Evolutionary conservation across 2,888 invertebrate genomes (phyloP).

Genomic region (Eremobia ochroleuca): DNA sequence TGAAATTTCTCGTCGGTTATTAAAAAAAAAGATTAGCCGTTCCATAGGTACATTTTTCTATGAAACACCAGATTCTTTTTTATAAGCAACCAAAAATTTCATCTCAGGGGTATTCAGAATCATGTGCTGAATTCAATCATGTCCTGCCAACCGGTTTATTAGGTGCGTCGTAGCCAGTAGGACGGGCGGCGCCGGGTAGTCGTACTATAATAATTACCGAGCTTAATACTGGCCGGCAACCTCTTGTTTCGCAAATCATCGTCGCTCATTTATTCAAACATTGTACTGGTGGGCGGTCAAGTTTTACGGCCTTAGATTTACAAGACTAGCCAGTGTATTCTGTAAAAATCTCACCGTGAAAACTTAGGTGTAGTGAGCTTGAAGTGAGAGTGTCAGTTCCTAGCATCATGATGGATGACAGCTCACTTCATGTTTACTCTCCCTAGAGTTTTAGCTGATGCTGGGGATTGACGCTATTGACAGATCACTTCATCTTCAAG

Average conservation of each 20-base stretch:
- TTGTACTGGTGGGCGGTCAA: slow-evolving; percentile 70
- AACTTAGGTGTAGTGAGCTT: not conserved
- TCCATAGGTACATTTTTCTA: too few relatives aligned
- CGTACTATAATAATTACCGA: slow-evolving; percentile 79
- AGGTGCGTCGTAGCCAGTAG: slow-evolving; percentile 64
- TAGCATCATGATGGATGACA: not conserved
- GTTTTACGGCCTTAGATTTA: not conserved
- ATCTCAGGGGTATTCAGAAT: too few relatives aligned
- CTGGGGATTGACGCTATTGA: too few relatives aligned
- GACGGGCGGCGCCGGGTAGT: slow-evolving; percentile 69
- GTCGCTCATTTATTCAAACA: slow-evolving; percentile 84
- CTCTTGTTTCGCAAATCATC: slow-evolving; percentile 89
- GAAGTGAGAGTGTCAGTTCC: too few relatives aligned
- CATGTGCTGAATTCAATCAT: too few relatives aligned
- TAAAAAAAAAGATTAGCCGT: too few relatives aligned
- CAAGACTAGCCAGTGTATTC: too few relatives aligned
- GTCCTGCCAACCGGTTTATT: not conserved
- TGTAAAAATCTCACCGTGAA: not conserved
- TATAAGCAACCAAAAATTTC: too few relatives aligned
- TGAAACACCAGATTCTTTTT: too few relatives aligned
- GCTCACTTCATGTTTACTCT: not conserved
- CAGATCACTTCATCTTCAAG: not conserved
- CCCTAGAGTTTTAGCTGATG: too few relatives aligned
- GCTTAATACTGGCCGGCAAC: slow-evolving; percentile 76
- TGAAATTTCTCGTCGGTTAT: not conserved